Evolutionary conservation across 2,113 vertebrate species (phyloP).

Genomic region (Rhinichthys klamathensis): DNA sequence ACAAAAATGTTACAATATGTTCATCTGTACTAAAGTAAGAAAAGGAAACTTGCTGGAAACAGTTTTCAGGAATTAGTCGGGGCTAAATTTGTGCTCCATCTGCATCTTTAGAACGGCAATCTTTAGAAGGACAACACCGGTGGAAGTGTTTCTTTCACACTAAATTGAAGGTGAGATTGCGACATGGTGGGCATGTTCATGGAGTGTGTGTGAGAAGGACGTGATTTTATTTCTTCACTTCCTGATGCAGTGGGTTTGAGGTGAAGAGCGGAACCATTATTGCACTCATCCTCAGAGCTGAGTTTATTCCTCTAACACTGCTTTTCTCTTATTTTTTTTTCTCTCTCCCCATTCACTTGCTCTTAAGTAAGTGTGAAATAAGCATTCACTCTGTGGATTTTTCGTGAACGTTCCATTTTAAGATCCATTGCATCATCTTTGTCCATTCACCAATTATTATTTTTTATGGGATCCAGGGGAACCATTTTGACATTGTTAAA

Average conservation of each 20-base stretch:
- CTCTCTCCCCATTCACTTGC: constrained; percentile 10
- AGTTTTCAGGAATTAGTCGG: not conserved
- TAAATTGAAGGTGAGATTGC: constrained; percentile 32
- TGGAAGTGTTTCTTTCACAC: constrained; percentile 16
- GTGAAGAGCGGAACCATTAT: constrained; percentile 19
- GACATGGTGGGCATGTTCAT: constrained; percentile 27
- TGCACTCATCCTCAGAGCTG: constrained; percentile 16
- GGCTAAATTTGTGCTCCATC: too few species aligned
- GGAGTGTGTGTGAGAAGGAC: not conserved
- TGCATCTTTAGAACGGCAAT: too few species aligned
- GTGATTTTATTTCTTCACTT: constrained; percentile 32
- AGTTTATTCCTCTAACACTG: constrained; percentile 25
- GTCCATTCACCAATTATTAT: not conserved
- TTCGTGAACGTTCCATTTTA: not conserved
- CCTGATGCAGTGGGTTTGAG: constrained; percentile 30
- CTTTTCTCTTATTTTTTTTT: constrained; percentile 2
- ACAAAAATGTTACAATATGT: not conserved
- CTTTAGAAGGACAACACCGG: not conserved
- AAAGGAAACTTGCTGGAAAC: not conserved
- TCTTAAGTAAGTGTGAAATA: constrained; percentile 54
- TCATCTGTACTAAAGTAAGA: not conserved
- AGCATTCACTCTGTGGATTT: constrained; percentile 39
- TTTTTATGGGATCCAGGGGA: too few species aligned
- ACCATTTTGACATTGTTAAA: not conserved
- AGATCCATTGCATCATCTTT: constrained; percentile 2